These are phyloP conservation scores for Phyllostomus discolor DNA, from an alignment of 2,113 vertebrate genomes.

Conservation along the genomic window DNA sequence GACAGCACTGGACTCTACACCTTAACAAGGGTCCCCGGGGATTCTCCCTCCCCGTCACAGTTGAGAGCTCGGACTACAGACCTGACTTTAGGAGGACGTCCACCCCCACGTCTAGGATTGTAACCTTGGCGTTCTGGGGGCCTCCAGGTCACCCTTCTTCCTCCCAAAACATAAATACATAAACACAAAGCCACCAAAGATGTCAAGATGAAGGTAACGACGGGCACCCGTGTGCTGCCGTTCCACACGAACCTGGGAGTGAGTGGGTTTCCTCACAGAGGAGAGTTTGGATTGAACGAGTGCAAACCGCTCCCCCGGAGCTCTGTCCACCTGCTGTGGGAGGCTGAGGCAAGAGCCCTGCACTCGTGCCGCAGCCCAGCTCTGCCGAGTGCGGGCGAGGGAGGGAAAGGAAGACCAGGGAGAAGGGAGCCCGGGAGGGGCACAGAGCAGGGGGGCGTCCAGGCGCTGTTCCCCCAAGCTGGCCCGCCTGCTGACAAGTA, in stretches of 20 bases:
- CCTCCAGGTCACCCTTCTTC: not conserved
- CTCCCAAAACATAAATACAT: not conserved
- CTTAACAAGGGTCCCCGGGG: not conserved
- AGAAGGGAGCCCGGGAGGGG: not conserved
- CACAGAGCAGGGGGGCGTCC: not conserved
- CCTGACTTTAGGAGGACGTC: not conserved
- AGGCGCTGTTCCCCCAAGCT: not conserved
- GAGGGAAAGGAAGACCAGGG: not conserved
- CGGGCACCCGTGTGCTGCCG: not conserved
- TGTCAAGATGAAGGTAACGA: not conserved
- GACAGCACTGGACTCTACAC: not conserved
- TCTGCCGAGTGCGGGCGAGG: not conserved
- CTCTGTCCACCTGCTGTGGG: not conserved
- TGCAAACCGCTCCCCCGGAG: not conserved
- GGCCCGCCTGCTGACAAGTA: not conserved
- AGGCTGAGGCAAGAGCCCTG: not conserved
- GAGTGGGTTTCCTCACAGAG: not conserved
- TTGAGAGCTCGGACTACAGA: not conserved
- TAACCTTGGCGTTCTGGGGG: not conserved
- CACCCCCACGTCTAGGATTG: not conserved
- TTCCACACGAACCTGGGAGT: not conserved
- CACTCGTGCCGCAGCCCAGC: not conserved
- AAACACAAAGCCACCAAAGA: not conserved
- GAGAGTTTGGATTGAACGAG: not conserved
- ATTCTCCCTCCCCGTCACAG: not conserved